Evolutionary conservation across 1,140 invertebrate species (phyloP).

Genomic region (Ips typographus): DNA sequence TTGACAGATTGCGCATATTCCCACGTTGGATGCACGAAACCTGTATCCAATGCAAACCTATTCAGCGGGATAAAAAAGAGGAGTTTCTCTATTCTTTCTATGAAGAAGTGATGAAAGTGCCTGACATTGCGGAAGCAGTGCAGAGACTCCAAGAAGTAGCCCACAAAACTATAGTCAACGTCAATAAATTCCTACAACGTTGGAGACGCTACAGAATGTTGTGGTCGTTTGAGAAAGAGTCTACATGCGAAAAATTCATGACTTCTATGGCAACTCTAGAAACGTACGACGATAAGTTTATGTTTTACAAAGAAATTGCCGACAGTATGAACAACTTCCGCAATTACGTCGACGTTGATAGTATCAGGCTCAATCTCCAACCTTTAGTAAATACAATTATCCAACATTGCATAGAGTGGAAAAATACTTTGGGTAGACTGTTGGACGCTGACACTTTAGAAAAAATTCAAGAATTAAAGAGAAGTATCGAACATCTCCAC

Average conservation of each 20-base stretch:
- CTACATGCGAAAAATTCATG: conserved; percentile 74
- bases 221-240: conserved; percentile 79
- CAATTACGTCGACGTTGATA: conserved; percentile 62
- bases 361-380: conserved; percentile 68
- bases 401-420: conserved; percentile 71
- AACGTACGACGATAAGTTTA: conserved; percentile 80
- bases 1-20: conserved; percentile 70
- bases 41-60: conserved; percentile 69
- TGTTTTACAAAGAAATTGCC: conserved; percentile 78
- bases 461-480: conserved; percentile 64
- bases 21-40: conserved; percentile 83
- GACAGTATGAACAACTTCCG: conserved; percentile 64
- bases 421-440: conserved; percentile 63
- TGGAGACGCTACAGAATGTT: conserved; percentile 78
- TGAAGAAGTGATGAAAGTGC: conserved; percentile 70
- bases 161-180: conserved; percentile 50
- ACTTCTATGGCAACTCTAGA: conserved; percentile 68
- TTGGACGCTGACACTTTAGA: conserved; percentile 60
- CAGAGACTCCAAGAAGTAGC: conserved; percentile 66
- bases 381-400: conserved; percentile 65
- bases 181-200: conserved; percentile 55
- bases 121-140: conserved; percentile 67
- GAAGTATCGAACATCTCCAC: conserved; percentile 60
- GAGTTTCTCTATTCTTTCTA: conserved; percentile 71
- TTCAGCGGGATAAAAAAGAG: conserved; percentile 57